A percentile compares a stretch with the other conserved stretches of the same genome.
These are phyloP conservation scores for Zoroaster sp. DNA, from an alignment of 53 echinoderm and acorn worm species.

Conservation along the genomic window DNA sequence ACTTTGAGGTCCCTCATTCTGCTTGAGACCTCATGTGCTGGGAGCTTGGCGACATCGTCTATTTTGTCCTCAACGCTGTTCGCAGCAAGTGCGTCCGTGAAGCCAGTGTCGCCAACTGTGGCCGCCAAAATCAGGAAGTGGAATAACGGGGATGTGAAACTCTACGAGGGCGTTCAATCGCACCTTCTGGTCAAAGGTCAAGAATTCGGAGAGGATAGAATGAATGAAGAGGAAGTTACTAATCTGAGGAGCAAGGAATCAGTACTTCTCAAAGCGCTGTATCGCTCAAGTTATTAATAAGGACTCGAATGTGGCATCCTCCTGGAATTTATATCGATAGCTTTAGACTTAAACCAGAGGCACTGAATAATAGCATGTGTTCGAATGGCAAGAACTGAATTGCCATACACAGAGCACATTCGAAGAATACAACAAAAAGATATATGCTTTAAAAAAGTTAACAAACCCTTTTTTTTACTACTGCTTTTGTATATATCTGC, in stretches of 20 bases:
- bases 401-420: slow-evolving; percentile 69
- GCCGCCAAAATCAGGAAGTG: slow-evolving; percentile 61
- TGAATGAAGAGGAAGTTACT: slow-evolving; percentile 68
- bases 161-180: slow-evolving; percentile 80
- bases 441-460: slow-evolving; percentile 29
- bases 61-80: slow-evolving; percentile 81
- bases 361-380: slow-evolving; percentile 23
- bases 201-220: slow-evolving; percentile 73
- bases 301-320: slow-evolving; percentile 75
- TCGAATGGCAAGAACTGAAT: slow-evolving; percentile 74
- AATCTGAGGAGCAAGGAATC: slow-evolving; percentile 53
- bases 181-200: slow-evolving; percentile 82
- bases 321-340: slow-evolving; percentile 71
- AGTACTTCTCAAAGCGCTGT: slow-evolving; percentile 60
- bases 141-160: slow-evolving; percentile 78
- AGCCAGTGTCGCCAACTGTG: slow-evolving; percentile 19
- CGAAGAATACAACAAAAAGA: slow-evolving; percentile 57
- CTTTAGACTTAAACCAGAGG: slow-evolving; percentile 62
- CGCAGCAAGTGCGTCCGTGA: slow-evolving; percentile 69
- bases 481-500: too few species aligned
- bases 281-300: slow-evolving; percentile 64
- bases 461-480: too few species aligned
- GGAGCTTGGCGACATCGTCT: slow-evolving; percentile 78
- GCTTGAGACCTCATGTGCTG: slow-evolving; percentile 86
- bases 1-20: slow-evolving; percentile 79